Evolutionary conservation across 1,140 invertebrate species (phyloP).

Genomic region (Globodera ellingtonae): DNA sequence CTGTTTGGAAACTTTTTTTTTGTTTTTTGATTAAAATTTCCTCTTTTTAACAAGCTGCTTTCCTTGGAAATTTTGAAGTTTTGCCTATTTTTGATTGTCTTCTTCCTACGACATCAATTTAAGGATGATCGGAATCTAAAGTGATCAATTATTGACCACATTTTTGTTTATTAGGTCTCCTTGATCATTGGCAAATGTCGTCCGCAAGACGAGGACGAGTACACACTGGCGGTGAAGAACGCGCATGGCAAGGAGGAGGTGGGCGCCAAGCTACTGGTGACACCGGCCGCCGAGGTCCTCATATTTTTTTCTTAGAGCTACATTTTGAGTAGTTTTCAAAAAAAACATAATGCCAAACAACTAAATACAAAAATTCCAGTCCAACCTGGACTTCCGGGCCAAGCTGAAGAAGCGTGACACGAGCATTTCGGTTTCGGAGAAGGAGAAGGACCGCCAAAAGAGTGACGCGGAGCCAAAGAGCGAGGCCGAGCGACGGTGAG

Average conservation of each 20-base stretch:
- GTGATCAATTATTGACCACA: not conserved
- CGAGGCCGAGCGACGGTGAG: slow-evolving; percentile 58
- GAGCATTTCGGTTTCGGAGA: slow-evolving; percentile 33
- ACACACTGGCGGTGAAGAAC: slow-evolving; percentile 87
- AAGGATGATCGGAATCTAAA: too few species aligned
- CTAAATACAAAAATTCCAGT: not conserved
- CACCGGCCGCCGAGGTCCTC: not conserved
- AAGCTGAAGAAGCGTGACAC: slow-evolving; percentile 84
- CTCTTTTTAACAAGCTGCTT: too few species aligned
- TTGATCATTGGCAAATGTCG: slow-evolving; percentile 93
- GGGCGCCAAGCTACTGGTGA: slow-evolving; percentile 75
- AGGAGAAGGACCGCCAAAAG: slow-evolving; percentile 39
- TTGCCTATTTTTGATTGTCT: too few species aligned
- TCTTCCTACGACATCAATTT: too few species aligned
- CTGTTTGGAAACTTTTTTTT: too few species aligned
- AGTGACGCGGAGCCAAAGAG: slow-evolving; percentile 54
- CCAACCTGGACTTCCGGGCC: slow-evolving; percentile 93
- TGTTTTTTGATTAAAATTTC: too few species aligned
- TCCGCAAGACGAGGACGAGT: slow-evolving; percentile 94
- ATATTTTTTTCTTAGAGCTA: not conserved
- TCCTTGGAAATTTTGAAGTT: too few species aligned
- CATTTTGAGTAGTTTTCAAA: not conserved
- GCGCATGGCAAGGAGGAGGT: slow-evolving; percentile 89
- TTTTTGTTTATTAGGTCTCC: slow-evolving; percentile 73
- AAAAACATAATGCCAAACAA: too few species aligned